Conservation (phyloP, 2,888 invertebrate genomes). For the Hipparchia semele region DNA sequence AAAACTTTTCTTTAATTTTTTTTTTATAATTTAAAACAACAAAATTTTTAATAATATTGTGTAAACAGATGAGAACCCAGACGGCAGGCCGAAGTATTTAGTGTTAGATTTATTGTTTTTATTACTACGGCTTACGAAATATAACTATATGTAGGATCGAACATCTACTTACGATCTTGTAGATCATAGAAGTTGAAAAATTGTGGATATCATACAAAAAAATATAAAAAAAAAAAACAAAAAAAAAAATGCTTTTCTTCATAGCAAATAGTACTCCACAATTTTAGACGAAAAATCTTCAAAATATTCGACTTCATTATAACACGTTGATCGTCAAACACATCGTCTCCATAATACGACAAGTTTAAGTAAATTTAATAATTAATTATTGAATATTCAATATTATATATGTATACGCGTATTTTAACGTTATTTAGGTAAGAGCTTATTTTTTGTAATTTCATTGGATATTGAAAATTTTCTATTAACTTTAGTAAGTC, state of each 20-base stretch:
- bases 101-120: conserved; percentile 28
- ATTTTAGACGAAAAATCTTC: neutral
- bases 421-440: conserved; percentile 34
- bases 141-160: conserved; percentile 17
- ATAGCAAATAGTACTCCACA: conserved; percentile 5
- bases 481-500: too few species aligned
- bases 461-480: neutral
- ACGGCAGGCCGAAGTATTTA: conserved; percentile 25
- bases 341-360: conserved; percentile 2
- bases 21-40: too few species aligned
- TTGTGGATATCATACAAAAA: neutral
- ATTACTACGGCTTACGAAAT: conserved; percentile 19
- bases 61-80: neutral
- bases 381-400: conserved; percentile 22
- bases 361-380: conserved; percentile 2
- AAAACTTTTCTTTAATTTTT: too few species aligned
- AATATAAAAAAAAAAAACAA: neutral
- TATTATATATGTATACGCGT: conserved; percentile 26
- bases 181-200: conserved; percentile 10
- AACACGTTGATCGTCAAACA: neutral
- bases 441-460: conserved; percentile 36
- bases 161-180: conserved; percentile 10
- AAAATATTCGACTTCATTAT: conserved; percentile 2
- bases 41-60: neutral
- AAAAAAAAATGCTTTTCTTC: conserved; percentile 5